Evolutionary conservation across 2,113 vertebrate species (phyloP), one percentile per base, ranked within the genome.

Genomic region (Coreoperca whiteheadi): DNA sequence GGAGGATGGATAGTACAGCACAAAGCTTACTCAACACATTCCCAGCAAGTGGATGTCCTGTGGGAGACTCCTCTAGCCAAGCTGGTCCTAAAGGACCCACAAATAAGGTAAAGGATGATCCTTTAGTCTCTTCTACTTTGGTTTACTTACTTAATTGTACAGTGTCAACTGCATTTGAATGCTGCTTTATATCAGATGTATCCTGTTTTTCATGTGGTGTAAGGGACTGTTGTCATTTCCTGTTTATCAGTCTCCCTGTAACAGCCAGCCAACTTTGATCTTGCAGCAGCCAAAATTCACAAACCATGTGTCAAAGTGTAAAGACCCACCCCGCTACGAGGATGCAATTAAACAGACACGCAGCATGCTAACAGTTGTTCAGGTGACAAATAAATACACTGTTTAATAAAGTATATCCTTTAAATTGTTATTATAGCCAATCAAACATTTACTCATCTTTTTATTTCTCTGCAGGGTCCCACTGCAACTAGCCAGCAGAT

Each of bases 341-440:
- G 98, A 99, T 66, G 98, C 98, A 28, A 96, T 99, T 69, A 99
- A 98, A 90, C 98, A 99, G 94, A 97, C 96, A 0, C 97, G 97
- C 73, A 95, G 85, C 6, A 79, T 96, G 82, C 95, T 96, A 66
- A 71, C 95, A 0, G 72, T 95, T 0, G 93, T 94, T 46, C 97
- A 99, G 97, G 98, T 99, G 54, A 77, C 20, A 34, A 50, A 53
- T 14, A 1, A 56, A 53, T 25, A 20, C 21, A 48, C 28, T 2
- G 11, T 34, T 67, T 15, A 4, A 3, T 50, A 12, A 11, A 50
- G 18, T 59, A 37, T 18, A 54, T 59, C 1, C 0, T 20, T 63
- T 10, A 28, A 25, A 11, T 21, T 39, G 12, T 66, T 25, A 32
- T 3, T 43, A 8, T 3, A 50, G 12, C 50, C 2, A 61, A 12